Percentiles rank a stretch among this genome's conserved stretches.
These are phyloP conservation scores for Telmatochromis brachygnathus DNA, from an alignment of 2,113 vertebrate species.

Conservation along the genomic window DNA sequence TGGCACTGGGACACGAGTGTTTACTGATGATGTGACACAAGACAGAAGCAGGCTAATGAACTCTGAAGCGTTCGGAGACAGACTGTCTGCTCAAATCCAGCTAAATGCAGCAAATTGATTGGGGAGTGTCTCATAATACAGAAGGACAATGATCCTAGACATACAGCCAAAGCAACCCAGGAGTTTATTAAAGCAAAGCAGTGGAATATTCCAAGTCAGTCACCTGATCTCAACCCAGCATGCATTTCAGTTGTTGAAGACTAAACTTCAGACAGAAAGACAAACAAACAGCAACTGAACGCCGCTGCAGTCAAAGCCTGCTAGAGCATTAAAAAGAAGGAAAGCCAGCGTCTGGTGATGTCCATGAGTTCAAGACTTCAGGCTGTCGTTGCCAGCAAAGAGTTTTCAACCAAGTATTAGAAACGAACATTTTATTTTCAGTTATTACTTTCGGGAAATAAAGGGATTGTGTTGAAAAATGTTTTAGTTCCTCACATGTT, in stretches of 20 bases:
- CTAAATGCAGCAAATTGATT: neutral
- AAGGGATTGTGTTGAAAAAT: neutral
- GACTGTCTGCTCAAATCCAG: neutral
- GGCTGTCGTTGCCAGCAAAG: neutral
- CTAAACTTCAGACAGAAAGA: neutral
- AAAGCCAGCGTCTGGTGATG: neutral
- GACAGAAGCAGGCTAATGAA: accelerated
- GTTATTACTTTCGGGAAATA: neutral
- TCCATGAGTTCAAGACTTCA: neutral
- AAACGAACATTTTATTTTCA: neutral
- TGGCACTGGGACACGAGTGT: neutral
- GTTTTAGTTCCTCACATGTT: neutral
- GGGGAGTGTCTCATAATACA: neutral
- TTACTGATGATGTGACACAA: neutral
- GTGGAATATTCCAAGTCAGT: accelerated
- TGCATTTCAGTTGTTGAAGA: neutral
- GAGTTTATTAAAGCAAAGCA: neutral
- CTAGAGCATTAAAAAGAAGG: neutral
- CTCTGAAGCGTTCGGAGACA: neutral
- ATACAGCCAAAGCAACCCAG: neutral
- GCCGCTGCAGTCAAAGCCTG: neutral
- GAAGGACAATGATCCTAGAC: neutral
- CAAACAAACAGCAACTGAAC: neutral
- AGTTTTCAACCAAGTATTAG: neutral
- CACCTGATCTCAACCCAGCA: neutral